Conservation (phyloP, 2,797 vertebrate genomes). For the Catharus ustulatus region DNA sequence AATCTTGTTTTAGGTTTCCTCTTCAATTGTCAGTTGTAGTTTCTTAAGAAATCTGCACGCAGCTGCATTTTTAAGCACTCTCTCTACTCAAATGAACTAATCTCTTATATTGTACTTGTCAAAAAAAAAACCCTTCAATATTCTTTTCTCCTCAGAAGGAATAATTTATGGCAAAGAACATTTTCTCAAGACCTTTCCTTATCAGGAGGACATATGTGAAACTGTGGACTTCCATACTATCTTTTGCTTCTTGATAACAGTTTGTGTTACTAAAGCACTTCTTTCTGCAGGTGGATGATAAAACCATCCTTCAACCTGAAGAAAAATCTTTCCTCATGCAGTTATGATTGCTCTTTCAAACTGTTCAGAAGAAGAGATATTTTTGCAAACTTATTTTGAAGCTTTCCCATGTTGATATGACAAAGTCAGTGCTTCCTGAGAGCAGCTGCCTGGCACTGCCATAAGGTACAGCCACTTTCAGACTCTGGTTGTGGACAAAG, state of each 20-base stretch:
- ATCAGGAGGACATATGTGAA: slow-evolving; percentile 83
- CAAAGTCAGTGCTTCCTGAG: neutral
- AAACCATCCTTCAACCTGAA: slow-evolving; percentile 63
- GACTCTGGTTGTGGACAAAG: neutral
- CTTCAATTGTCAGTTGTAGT: slow-evolving; percentile 59
- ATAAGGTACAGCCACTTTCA: neutral
- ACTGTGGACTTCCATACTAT: slow-evolving; percentile 75
- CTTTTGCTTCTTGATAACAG: slow-evolving; percentile 77
- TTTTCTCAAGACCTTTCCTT: slow-evolving; percentile 69
- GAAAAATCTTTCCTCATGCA: slow-evolving; percentile 26
- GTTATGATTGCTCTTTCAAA: neutral
- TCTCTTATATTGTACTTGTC: neutral
- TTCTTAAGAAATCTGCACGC: slow-evolving; percentile 52
- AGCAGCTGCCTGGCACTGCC: neutral
- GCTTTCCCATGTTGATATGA: neutral
- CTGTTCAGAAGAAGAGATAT: neutral
- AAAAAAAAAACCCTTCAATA: slow-evolving; percentile 11
- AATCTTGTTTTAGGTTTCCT: slow-evolving; percentile 65
- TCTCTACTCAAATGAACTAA: slow-evolving; percentile 33
- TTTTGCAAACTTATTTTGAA: neutral
- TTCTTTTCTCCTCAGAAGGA: neutral
- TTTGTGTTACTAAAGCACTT: slow-evolving; percentile 66
- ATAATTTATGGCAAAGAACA: slow-evolving; percentile 2
- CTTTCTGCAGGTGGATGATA: slow-evolving; percentile 70
- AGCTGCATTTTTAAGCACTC: slow-evolving; percentile 45